Percentiles rank a stretch among this genome's conserved stretches.
Evolutionary conservation across 2,797 vertebrate genomes (phyloP).

Genomic region (Emys orbicularis): DNA sequence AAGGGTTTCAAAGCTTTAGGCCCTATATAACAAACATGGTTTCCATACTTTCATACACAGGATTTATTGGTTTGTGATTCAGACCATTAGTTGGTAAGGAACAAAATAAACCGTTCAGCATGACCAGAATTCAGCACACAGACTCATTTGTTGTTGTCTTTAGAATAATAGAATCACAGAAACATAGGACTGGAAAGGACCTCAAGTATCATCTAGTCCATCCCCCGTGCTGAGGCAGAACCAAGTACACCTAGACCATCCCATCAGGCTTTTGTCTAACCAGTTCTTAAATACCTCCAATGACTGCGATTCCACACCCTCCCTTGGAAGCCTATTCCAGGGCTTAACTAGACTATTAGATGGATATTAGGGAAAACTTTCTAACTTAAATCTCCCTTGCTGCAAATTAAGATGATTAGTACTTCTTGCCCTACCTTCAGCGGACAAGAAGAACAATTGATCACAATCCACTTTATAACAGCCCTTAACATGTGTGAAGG

Average conservation of each 20-base stretch:
- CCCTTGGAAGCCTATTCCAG: neutral
- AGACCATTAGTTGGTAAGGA: neutral
- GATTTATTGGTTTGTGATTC: constrained; percentile 31
- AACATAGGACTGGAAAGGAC: neutral
- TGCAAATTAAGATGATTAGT: neutral
- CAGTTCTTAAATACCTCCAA: neutral
- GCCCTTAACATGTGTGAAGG: neutral
- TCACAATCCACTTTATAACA: neutral
- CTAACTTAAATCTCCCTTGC: neutral
- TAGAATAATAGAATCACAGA: neutral
- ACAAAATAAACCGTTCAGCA: constrained; percentile 14
- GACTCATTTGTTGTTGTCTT: neutral
- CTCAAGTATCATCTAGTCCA: neutral
- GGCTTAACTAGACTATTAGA: neutral
- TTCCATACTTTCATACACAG: neutral
- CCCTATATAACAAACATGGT: neutral
- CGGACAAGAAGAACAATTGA: neutral
- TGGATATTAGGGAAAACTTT: neutral
- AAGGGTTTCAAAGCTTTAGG: constrained; percentile 43
- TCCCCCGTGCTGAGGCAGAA: neutral
- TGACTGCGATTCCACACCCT: neutral
- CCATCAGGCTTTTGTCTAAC: neutral
- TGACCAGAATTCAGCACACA: neutral
- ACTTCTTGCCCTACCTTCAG: neutral
- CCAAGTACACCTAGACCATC: neutral